A percentile compares a stretch with the other conserved stretches of the same genome.
phyloP scores from a whole-genome alignment of 2,888 invertebrate species.

The Drosophila siamana region DNA sequence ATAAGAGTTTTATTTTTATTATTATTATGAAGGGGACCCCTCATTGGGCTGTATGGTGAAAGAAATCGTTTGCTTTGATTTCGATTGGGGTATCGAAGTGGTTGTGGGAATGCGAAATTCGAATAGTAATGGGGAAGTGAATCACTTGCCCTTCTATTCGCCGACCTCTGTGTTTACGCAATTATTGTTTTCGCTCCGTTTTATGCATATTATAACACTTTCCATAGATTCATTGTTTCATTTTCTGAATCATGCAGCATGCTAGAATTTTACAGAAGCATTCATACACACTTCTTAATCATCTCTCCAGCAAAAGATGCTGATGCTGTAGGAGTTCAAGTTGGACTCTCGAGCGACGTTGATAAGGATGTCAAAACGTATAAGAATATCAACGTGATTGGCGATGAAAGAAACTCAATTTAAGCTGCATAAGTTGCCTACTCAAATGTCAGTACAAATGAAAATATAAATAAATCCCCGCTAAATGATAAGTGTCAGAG shows the following conservation, averaged over 20 bases:
- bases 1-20: neutral
- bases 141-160: constrained; percentile 37
- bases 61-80: constrained; percentile 17
- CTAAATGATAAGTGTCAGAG: constrained; percentile 1
- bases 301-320: constrained; percentile 29
- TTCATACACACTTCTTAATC: constrained; percentile 18
- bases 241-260: constrained; percentile 27
- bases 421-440: neutral
- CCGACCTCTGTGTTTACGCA: constrained; percentile 16
- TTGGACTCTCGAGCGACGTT: constrained; percentile 21
- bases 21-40: neutral
- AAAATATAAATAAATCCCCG: neutral
- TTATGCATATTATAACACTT: constrained; percentile 19
- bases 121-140: constrained; percentile 15
- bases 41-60: neutral
- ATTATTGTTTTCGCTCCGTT: constrained; percentile 9
- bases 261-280: neutral
- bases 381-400: too few species aligned
- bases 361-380: constrained; percentile 21
- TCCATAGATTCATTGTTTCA: constrained; percentile 14
- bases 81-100: constrained; percentile 9
- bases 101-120: constrained; percentile 1
- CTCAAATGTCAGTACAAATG: constrained; percentile 1
- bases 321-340: constrained; percentile 26
- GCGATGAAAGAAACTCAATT: neutral